These are phyloP conservation scores for Nephrocerus scutellatus DNA, from an alignment of 2,888 invertebrate species.

Conservation along the genomic window DNA sequence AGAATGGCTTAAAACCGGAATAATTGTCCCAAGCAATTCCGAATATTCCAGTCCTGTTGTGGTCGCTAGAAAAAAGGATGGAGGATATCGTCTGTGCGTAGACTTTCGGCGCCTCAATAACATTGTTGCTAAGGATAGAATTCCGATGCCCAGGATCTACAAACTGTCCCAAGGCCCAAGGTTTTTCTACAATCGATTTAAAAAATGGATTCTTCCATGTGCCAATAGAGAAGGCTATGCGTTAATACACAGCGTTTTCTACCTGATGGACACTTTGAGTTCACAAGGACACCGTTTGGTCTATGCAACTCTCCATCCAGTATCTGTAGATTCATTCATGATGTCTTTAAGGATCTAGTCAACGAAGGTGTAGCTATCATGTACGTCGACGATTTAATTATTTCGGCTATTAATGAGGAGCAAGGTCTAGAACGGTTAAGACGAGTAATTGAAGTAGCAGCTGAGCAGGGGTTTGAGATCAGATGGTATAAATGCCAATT, in stretches of 20 bases:
- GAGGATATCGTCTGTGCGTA: slow-evolving; percentile 4
- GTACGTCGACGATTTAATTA: slow-evolving; percentile 7
- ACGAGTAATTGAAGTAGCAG: neutral
- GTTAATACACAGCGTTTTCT: slow-evolving; percentile 2
- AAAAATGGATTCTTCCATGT: slow-evolving; percentile 6
- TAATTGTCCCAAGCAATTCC: slow-evolving; percentile 5
- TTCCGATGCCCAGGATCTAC: slow-evolving; percentile 5
- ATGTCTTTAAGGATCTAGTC: slow-evolving; percentile 1
- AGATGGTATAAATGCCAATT: slow-evolving; percentile 2
- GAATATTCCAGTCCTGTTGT: slow-evolving; percentile 9
- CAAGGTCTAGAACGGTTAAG: slow-evolving; percentile 1
- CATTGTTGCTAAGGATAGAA: slow-evolving; percentile 3
- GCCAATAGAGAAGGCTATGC: neutral
- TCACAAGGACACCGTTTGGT: slow-evolving; percentile 1
- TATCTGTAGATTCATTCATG: neutral
- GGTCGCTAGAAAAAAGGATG: slow-evolving; percentile 5
- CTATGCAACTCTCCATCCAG: slow-evolving; percentile 1
- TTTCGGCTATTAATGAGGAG: neutral
- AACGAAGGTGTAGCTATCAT: neutral
- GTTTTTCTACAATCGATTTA: slow-evolving; percentile 7
- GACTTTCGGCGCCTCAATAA: slow-evolving; percentile 8
- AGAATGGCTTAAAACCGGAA: slow-evolving; percentile 5
- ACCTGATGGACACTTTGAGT: slow-evolving; percentile 1
- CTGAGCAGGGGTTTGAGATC: slow-evolving; percentile 1
- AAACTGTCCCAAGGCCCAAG: slow-evolving; percentile 2